phyloP scores from a whole-genome alignment of 2,888 invertebrate genomes.

The Tenthredo livida region DNA sequence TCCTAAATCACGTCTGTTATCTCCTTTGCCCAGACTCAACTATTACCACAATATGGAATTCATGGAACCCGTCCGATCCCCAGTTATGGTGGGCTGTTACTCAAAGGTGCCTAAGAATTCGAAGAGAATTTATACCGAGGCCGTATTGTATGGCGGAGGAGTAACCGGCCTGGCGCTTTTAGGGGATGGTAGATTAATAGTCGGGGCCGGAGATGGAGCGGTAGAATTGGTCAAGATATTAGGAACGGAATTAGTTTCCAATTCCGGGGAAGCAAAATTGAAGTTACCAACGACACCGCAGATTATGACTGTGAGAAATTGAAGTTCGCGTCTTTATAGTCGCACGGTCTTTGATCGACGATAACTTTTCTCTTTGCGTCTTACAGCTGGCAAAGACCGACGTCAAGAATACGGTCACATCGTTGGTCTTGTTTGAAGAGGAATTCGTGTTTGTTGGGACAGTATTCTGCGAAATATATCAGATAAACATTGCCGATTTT shows the following conservation, averaged over 20 bases:
- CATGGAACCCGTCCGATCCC: constrained; percentile 80
- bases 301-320: constrained; percentile 75
- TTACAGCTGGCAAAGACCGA: constrained; percentile 81
- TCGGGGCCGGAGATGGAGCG: constrained; percentile 93
- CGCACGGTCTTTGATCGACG: not conserved
- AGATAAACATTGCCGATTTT: constrained; percentile 85
- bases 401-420: constrained; percentile 86
- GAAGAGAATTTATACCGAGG: constrained; percentile 80
- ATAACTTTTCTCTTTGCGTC: constrained; percentile 49
- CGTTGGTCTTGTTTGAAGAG: constrained; percentile 83
- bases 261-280: constrained; percentile 61
- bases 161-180: constrained; percentile 84
- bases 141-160: constrained; percentile 82
- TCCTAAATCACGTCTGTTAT: constrained; percentile 16
- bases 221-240: constrained; percentile 85
- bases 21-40: constrained; percentile 79
- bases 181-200: constrained; percentile 82
- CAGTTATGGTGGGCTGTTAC: constrained; percentile 83
- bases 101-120: constrained; percentile 81
- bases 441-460: constrained; percentile 88
- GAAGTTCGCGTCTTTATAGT: not conserved
- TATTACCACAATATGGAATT: constrained; percentile 81
- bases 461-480: constrained; percentile 89
- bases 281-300: constrained; percentile 78
- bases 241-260: constrained; percentile 61